Evolutionary conservation across 2,888 invertebrate species (phyloP).

Genomic region (Congeria kusceri): DNA sequence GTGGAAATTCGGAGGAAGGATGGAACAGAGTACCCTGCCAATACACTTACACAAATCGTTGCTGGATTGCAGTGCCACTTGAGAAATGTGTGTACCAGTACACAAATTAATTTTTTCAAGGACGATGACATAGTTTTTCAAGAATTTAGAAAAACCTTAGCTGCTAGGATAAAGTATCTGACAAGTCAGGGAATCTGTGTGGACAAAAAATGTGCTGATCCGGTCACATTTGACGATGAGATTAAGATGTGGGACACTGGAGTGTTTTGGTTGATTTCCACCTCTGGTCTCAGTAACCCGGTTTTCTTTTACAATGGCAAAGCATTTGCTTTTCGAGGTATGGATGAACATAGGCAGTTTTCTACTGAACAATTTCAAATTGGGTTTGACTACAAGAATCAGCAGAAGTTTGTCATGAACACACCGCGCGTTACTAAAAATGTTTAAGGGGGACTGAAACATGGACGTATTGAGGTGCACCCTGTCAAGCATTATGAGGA

Average conservation of each 20-base stretch:
- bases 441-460: not conserved
- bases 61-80: conserved; percentile 7
- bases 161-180: not conserved
- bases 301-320: not conserved
- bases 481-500: conserved; percentile 7
- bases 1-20: conserved; percentile 17
- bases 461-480: not conserved
- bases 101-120: conserved; percentile 1
- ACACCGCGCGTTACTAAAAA: not conserved
- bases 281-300: not conserved
- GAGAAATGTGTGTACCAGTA: not conserved
- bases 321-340: not conserved
- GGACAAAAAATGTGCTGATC: conserved; percentile 4
- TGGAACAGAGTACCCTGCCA: conserved; percentile 17
- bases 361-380: conserved; percentile 2
- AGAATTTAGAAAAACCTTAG: conserved; percentile 8
- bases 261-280: not conserved
- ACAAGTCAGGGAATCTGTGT: not conserved
- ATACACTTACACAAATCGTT: conserved; percentile 12
- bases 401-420: not conserved
- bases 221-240: not conserved
- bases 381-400: not conserved
- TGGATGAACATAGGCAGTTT: conserved; percentile 4
- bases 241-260: conserved; percentile 22
- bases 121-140: conserved; percentile 5